Evolutionary conservation across 2,113 vertebrate genomes (phyloP).

Genomic region (Hassar affinis): DNA sequence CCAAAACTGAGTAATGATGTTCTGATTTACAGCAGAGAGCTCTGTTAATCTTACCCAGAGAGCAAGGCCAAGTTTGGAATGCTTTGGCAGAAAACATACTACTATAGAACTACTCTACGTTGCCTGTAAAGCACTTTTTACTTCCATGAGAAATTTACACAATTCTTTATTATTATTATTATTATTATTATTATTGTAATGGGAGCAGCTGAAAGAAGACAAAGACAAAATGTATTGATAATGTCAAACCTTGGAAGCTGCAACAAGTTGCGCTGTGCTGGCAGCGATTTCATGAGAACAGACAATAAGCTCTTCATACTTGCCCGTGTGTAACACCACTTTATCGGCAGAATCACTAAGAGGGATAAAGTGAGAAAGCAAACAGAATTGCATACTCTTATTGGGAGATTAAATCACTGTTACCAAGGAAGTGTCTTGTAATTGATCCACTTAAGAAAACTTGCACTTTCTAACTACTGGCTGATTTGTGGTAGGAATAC

Average conservation of each 20-base stretch:
- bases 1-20: not conserved
- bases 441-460: not conserved
- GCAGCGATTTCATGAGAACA: constrained; percentile 95
- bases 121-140: not conserved
- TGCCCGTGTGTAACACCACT: constrained; percentile 90
- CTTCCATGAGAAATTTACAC: too few relatives aligned
- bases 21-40: not conserved
- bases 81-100: not conserved
- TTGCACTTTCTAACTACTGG: too few relatives aligned
- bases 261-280: constrained; percentile 95
- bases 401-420: not conserved
- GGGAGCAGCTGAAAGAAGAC: too few relatives aligned
- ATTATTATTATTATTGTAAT: too few relatives aligned
- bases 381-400: not conserved
- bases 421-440: not conserved
- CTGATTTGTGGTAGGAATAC: constrained; percentile 54
- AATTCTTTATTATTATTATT: too few relatives aligned
- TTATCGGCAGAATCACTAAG: constrained; percentile 90
- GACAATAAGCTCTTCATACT: constrained; percentile 93
- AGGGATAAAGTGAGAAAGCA: not conserved
- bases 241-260: constrained; percentile 88
- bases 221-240: not conserved
- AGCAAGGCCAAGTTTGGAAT: not conserved
- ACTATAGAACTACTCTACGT: not conserved
- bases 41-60: too few relatives aligned